Evolutionary conservation across 2,113 vertebrate species (phyloP).

Genomic region (Gadus macrocephalus): DNA sequence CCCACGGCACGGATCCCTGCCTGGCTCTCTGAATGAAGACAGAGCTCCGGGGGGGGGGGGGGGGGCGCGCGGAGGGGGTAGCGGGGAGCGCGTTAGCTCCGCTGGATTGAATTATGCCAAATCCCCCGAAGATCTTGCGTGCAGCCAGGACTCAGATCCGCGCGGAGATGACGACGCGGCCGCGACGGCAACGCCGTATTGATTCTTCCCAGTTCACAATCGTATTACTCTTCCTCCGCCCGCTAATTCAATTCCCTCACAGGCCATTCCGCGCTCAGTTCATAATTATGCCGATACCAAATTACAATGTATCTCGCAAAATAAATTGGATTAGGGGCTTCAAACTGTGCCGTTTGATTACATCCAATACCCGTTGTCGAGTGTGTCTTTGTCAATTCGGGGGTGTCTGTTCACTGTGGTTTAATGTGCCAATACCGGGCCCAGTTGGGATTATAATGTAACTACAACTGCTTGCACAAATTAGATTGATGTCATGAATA

Average conservation of each 20-base stretch:
- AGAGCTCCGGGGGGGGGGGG: constrained; percentile 64
- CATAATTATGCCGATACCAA: constrained; percentile 63
- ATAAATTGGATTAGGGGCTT: constrained; percentile 65
- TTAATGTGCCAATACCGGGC: constrained; percentile 41
- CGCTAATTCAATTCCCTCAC: constrained; percentile 62
- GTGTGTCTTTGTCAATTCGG: constrained; percentile 50
- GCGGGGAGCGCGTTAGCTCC: constrained; percentile 58
- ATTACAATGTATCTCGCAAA: constrained; percentile 62
- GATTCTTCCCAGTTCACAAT: constrained; percentile 66
- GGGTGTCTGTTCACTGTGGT: constrained; percentile 39
- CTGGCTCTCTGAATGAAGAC: constrained; percentile 63
- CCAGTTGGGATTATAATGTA: constrained; percentile 46
- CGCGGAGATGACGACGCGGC: constrained; percentile 47
- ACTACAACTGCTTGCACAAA: constrained; percentile 51
- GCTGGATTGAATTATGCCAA: constrained; percentile 63
- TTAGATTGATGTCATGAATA: constrained; percentile 55
- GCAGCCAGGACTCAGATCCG: constrained; percentile 65
- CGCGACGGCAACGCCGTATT: constrained; percentile 48
- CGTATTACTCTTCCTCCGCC: constrained; percentile 62
- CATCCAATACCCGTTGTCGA: constrained; percentile 62
- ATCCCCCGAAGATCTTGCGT: constrained; percentile 64
- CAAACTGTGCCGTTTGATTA: constrained; percentile 62
- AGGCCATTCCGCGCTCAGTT: constrained; percentile 66
- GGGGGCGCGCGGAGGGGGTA: constrained; percentile 53
- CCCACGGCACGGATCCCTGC: constrained; percentile 42